phyloP scores from a whole-genome alignment of 2,797 vertebrate species.

The Spondyliosoma cantharus region DNA sequence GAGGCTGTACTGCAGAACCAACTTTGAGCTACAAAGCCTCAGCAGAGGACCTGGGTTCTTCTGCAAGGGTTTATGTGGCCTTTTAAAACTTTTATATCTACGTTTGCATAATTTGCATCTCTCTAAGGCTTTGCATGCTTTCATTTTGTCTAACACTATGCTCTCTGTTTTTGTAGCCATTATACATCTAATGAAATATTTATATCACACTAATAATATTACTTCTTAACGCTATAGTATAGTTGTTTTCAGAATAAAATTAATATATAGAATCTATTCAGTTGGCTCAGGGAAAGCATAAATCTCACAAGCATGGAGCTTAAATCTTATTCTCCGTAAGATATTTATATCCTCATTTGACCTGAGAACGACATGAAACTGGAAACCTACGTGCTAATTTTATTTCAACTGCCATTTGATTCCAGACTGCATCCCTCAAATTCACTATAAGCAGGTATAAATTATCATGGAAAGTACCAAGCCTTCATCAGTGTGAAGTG shows the following conservation, averaged over 20 bases:
- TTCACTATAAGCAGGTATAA: not conserved
- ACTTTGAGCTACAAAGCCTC: constrained; percentile 63
- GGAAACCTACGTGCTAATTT: constrained; percentile 15
- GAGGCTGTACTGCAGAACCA: constrained; percentile 76
- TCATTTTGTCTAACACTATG: not conserved
- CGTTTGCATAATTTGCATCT: constrained; percentile 27
- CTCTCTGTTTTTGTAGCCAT: not conserved
- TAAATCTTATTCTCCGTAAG: not conserved
- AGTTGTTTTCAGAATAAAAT: not conserved
- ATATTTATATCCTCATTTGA: constrained; percentile 28
- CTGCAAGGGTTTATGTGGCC: constrained; percentile 85
- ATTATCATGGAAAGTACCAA: not conserved
- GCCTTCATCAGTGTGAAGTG: not conserved
- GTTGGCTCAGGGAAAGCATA: not conserved
- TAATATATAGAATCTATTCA: not conserved
- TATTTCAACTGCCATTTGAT: not conserved
- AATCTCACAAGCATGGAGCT: not conserved
- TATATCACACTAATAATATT: not conserved
- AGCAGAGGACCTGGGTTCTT: constrained; percentile 78
- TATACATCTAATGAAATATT: not conserved
- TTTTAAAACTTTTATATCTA: constrained; percentile 29
- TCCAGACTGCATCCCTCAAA: not conserved
- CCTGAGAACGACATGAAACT: not conserved
- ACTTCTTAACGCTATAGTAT: not conserved
- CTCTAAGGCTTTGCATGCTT: constrained; percentile 30